Evolutionary conservation across 2,113 vertebrate genomes (phyloP).

Genomic region (Elaphurus davidianus): DNA sequence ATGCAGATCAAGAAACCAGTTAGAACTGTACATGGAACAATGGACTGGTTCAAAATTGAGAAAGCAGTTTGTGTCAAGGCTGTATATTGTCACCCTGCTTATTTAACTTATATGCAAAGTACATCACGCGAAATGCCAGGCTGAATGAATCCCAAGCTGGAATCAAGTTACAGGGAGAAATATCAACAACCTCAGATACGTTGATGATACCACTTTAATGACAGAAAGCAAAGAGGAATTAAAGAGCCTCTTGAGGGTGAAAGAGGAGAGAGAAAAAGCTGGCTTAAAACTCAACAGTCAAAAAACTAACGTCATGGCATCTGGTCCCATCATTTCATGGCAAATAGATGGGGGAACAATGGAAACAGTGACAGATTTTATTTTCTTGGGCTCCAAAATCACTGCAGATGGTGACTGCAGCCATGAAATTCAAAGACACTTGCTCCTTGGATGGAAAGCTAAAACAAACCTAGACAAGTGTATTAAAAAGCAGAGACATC

Average conservation of each 20-base stretch:
- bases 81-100: not conserved
- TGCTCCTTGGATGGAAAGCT: not conserved
- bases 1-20: not conserved
- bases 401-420: not conserved
- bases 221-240: not conserved
- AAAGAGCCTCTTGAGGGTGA: not conserved
- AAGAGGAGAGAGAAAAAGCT: not conserved
- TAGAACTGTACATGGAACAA: not conserved
- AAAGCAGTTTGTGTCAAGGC: not conserved
- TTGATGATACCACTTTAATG: not conserved
- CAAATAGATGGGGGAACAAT: not conserved
- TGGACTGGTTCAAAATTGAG: not conserved
- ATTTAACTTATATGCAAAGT: not conserved
- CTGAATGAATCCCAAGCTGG: not conserved
- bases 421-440: not conserved
- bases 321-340: not conserved
- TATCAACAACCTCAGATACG: not conserved
- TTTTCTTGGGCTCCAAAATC: not conserved
- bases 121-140: not conserved
- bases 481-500: not conserved
- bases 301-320: not conserved
- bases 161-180: not conserved
- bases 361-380: not conserved
- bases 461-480: not conserved
- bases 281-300: not conserved